Evolutionary conservation across 2,888 invertebrate genomes (phyloP), one percentile per base, ranked within the genome.

Genomic region (Calephelis perditalis): DNA sequence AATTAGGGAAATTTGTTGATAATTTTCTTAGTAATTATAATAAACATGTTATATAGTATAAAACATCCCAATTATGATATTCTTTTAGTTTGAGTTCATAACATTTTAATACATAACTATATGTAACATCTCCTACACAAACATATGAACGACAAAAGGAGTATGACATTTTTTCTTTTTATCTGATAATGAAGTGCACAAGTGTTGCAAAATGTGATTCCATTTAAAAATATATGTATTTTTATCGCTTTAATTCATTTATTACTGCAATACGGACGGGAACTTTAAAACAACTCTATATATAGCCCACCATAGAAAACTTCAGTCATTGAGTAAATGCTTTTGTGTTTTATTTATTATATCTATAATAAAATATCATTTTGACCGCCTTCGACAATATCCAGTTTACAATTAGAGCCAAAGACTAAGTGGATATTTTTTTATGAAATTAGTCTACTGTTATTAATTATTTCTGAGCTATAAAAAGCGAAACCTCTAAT

Each of bases 121-220:
- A 54, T 36, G 36, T 54, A 54, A 60, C 46, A 56, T 56, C 60
- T 56, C 46, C 43, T 57, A 57, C 44, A 57, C 11, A 44, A 44
- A 60, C 56, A 60, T 56, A 46, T 59, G 57, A n/a, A 46, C 36
- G 56, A 60, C 56, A 47, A 60, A 40, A 56, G 49, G 12, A 37
- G 46, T 45, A 26, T 55, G 59, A 59, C 40, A 60, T 56, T 60
- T 60, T 37, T 54, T 55, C 54, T 44, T 44, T 78, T 81, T 75
- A 76, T 75, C 73, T 76, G 80, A 81, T 85, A 85, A 85, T 86
- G 84, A 78, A 77, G 80, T 77, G 69, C 64, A 60, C 68, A 64
- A 68, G 68, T 67, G 65, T 64, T 60, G 63, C 61, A 61, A 63
- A 62, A 58, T 64, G 66, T 67, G 63, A 63, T 65, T 63, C 62